Evolutionary conservation across 1,140 invertebrate genomes (phyloP), one percentile per base, ranked within the genome.

Genomic region (Aporrectodea caliginosa): DNA sequence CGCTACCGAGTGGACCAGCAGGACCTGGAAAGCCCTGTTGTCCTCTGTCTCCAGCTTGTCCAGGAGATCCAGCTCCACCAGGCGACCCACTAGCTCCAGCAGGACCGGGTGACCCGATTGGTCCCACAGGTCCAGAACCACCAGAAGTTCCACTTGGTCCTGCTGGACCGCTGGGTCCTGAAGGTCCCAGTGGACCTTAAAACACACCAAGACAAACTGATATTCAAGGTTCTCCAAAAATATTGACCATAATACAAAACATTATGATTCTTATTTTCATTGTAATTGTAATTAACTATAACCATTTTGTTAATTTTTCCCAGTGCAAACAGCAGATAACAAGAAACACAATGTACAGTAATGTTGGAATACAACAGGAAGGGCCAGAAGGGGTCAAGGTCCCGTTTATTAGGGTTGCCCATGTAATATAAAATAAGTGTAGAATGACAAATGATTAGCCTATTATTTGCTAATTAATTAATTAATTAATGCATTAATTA

Each of bases 21-120:
- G 33, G 22, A 16, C 73, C 73, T 2, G 73, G n/a, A 35, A 29
- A 22, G 33, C 73, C 73, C 12, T 2, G 2, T 16, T 2, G 33
- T 32, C 73, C 73, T 2, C 16, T 31, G 29, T 75, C 73, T 75
- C 73, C 73, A 16, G 29, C 73, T 75, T 2, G 32, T 75, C 73
- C 73, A 31, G 73, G 29, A 16, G 30, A 14, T 6, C 73, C 73
- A 6, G 16, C 12, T 27, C 22, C 16, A 12, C 73, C 73, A 33
- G 34, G 22, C 16, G 33, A 33, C 16, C 73, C 73, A 33, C 12
- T 6, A 6, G 6, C 16, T 22, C 73, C 73, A 32, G 33, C 2
- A 75, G 29, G 14, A 2, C 73, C 73, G 2, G 29, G 14, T 12
- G 29, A 6, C 16, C 73, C 73, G 16, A n/a, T 2, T 6, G 29